phyloP scores from a whole-genome alignment of 2,797 vertebrate genomes.

The Streptopelia turtur region DNA sequence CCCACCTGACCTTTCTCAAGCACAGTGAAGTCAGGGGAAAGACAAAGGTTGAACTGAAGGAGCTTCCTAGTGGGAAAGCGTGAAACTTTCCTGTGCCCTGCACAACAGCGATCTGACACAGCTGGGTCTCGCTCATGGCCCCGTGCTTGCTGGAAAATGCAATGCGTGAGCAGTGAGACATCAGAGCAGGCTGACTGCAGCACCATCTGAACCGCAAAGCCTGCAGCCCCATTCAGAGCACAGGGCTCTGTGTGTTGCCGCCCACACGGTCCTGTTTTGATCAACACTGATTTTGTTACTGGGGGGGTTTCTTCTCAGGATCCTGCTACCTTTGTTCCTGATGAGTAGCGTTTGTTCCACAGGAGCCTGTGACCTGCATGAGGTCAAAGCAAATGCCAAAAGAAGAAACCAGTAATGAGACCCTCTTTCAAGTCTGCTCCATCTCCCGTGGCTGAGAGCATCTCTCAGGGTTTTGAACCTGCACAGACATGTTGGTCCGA shows the following conservation, averaged over 20 bases:
- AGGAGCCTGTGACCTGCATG: neutral
- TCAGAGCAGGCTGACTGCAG: neutral
- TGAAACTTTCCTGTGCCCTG: neutral
- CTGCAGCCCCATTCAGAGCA: neutral
- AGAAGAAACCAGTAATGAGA: neutral
- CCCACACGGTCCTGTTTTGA: neutral
- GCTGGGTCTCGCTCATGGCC: neutral
- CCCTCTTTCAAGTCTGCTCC: neutral
- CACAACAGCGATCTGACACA: neutral
- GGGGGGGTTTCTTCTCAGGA: neutral
- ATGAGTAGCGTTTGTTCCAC: neutral
- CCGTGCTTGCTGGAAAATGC: neutral
- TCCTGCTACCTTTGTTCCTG: neutral
- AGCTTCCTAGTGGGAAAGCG: neutral
- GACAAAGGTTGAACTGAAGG: neutral
- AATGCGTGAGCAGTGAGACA: neutral
- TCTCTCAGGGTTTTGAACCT: neutral
- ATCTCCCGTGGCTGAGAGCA: neutral
- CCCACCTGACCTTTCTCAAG: conserved; percentile 23
- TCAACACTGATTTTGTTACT: neutral
- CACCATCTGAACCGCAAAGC: neutral
- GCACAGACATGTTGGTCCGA: neutral
- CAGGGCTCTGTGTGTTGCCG: fast-evolving
- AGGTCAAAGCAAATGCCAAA: neutral
- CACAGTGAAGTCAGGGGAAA: fast-evolving